These are phyloP conservation scores for Oreocharis arfaki DNA, from an alignment of 2,113 vertebrate species.

Conservation along the genomic window DNA sequence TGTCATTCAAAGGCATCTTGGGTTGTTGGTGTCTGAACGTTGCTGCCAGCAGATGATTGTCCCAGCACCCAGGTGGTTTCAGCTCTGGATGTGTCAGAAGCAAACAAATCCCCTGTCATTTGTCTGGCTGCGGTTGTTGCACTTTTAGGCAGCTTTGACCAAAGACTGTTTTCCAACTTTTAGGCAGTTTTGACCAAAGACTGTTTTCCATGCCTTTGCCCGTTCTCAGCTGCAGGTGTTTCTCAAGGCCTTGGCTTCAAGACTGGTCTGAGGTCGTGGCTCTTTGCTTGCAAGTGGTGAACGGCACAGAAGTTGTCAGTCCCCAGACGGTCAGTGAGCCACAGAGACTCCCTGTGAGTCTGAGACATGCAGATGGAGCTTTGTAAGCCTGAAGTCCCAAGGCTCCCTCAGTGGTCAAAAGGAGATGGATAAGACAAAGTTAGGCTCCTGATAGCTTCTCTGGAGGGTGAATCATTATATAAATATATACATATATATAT, in stretches of 20 bases:
- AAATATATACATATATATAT: background rate
- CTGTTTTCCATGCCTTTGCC: background rate
- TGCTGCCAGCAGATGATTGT: slow-evolving; percentile 1
- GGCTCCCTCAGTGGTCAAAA: background rate
- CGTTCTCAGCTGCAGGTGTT: background rate
- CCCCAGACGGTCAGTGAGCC: background rate
- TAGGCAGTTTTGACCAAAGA: background rate
- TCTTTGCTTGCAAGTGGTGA: background rate
- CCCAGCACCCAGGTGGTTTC: background rate
- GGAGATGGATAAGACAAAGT: background rate
- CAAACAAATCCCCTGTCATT: background rate
- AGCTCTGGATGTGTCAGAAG: background rate
- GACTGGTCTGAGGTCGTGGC: background rate
- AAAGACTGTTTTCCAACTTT: background rate
- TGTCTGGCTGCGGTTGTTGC: background rate
- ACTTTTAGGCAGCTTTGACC: background rate
- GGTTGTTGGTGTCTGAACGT: background rate
- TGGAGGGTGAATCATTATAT: background rate
- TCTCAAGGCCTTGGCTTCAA: background rate
- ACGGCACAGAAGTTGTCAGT: background rate
- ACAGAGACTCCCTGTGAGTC: background rate
- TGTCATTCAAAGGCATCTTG: background rate
- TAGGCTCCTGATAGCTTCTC: background rate
- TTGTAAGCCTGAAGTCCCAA: background rate
- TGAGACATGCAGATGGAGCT: background rate